A percentile compares a stretch with the other conserved stretches of the same genome.
These are phyloP conservation scores for Caenorhabditis afra DNA, from an alignment of 2,888 invertebrate species.

Conservation along the genomic window DNA sequence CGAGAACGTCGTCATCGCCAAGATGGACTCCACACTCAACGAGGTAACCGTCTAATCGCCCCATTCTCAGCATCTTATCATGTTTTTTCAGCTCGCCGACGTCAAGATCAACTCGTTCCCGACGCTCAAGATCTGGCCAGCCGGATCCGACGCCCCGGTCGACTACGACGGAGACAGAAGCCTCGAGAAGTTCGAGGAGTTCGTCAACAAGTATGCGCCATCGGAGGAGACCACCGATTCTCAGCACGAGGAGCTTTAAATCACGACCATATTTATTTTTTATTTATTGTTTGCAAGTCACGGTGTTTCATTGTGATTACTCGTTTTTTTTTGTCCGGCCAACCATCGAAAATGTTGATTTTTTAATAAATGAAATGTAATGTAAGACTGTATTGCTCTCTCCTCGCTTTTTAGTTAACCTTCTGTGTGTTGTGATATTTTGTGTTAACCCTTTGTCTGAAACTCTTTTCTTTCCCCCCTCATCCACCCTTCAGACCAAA, in stretches of 20 bases:
- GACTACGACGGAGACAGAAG: slow-evolving; percentile 96
- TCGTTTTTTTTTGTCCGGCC: slow-evolving; percentile 12
- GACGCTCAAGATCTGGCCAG: slow-evolving; percentile 92
- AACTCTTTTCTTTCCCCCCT: too few species aligned
- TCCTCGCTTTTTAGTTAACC: slow-evolving; percentile 9
- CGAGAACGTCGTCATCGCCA: slow-evolving; percentile 90
- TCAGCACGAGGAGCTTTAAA: slow-evolving; percentile 53
- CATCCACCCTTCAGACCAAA: too few species aligned
- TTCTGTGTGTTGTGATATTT: slow-evolving; percentile 5
- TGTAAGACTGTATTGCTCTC: not conserved
- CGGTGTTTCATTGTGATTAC: slow-evolving; percentile 48
- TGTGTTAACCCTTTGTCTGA: not conserved
- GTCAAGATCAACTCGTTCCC: slow-evolving; percentile 94
- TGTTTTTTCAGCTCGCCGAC: slow-evolving; percentile 88
- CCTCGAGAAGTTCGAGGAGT: slow-evolving; percentile 91
- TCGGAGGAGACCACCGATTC: slow-evolving; percentile 11
- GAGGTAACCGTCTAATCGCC: slow-evolving; percentile 83
- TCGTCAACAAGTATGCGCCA: slow-evolving; percentile 83
- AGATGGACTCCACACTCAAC: slow-evolving; percentile 97
- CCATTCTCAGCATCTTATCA: not conserved
- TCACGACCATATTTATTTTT: not conserved
- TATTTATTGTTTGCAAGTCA: slow-evolving; percentile 44
- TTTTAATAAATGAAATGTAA: slow-evolving; percentile 3
- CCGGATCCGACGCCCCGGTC: slow-evolving; percentile 88
- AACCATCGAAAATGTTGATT: not conserved